Base-by-base conservation (phyloP, 2,888 invertebrate genomes). In the Bombylius major region DNA sequence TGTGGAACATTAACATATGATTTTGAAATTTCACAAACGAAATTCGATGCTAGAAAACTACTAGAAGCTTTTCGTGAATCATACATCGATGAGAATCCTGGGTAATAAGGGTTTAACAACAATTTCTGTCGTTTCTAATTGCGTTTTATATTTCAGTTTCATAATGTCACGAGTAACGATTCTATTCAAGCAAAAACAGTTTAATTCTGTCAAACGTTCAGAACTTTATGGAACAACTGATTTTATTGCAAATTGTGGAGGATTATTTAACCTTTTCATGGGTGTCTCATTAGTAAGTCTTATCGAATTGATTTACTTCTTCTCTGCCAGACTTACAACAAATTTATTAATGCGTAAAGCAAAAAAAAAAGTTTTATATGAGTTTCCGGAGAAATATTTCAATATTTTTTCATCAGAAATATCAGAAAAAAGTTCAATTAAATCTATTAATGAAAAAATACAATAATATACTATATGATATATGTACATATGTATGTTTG, bases 101-200 rank as follows among this genome's bases (percentile, higher is more conserved):
- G 63, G 60, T 61, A 55, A 31, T 9, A 33, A 13, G 1, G 34
- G 33, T 23, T 5, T 31, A 4, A 11, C 14, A 23, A 23, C 3
- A 23, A 23, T 23, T 31, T n/a, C 5, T 32, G n/a, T 33, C 7
- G 44, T 14, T 42, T 11, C 7, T 8, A 34, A 42, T 45, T 6
- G 14, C 6, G 13, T 45, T 47, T 42, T 42, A 13, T 64, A 23
- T 64, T 76, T 65, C 50, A 81, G 82, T 48, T 69, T 77, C 1
- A 71, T 77, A 58, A 75, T 79, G 70, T 77, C 85, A 0, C 77
- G 83, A 4, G 75, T 85, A 12, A 78, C 80, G 60, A 78, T 86
- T 49, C 85, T 83, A 70, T 86, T 85, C 71, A 86, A 84, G 66
- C 83, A 86, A 62, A 79, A 79, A 45, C 83, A 84, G 65, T 84